phyloP scores from a whole-genome alignment of 2,797 vertebrate genomes.

The Pseudomugil tenellus region DNA sequence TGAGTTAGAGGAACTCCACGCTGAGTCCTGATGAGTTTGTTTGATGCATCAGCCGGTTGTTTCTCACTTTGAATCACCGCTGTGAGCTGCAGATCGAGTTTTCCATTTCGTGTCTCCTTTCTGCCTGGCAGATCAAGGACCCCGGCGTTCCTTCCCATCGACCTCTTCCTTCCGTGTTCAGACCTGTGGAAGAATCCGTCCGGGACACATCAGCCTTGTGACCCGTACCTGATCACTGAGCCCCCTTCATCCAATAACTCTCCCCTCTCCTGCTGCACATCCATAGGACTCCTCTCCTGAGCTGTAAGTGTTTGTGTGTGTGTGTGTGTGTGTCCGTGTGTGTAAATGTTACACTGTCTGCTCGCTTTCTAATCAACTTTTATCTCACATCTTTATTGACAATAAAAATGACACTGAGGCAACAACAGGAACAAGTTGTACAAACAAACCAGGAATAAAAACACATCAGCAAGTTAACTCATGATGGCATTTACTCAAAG shows the following conservation, averaged over 20 bases:
- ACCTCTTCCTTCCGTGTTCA: conserved; percentile 47
- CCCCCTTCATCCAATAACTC: not conserved
- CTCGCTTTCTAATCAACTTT: no score
- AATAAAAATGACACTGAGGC: not conserved
- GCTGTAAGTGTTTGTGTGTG: conserved; percentile 13
- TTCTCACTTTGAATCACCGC: conserved; percentile 13
- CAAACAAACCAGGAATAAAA: not conserved
- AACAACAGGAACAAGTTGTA: not conserved
- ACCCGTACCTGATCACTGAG: conserved; percentile 36
- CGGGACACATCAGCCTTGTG: conserved; percentile 35
- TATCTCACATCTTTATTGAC: conserved; percentile 1
- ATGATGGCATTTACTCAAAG: conserved; percentile 13
- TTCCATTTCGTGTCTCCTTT: conserved; percentile 32
- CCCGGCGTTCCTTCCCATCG: conserved; percentile 31
- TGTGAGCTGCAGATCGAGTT: conserved; percentile 52
- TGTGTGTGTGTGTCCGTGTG: not conserved
- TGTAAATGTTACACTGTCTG: conserved; percentile 11
- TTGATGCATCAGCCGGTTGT: not conserved
- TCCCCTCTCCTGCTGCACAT: conserved; percentile 3
- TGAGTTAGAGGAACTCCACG: not conserved
- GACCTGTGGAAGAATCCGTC: conserved; percentile 43
- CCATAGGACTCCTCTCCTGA: conserved; percentile 16
- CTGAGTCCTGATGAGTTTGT: conserved; percentile 11
- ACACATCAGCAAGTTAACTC: conserved; percentile 6
- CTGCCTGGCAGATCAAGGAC: conserved; percentile 53